Evolutionary conservation across 2,113 vertebrate species (phyloP), one percentile per base, ranked within the genome.

Genomic region (Saguinus midas): DNA sequence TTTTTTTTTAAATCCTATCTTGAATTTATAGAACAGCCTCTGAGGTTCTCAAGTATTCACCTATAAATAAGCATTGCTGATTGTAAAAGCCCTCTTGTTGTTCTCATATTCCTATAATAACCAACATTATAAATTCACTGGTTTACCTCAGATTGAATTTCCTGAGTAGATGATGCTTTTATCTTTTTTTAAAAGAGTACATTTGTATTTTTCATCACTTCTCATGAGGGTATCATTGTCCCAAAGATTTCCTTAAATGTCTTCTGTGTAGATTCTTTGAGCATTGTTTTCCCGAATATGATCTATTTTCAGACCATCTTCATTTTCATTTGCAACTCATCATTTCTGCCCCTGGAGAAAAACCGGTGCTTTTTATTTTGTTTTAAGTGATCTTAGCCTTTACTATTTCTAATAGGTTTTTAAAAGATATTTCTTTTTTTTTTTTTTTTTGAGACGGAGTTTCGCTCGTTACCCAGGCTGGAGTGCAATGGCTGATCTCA

Each of bases 1-100:
- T 52, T 11, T n/a, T 76, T 68, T 75, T 58, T 25, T 72, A 12
- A 97, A 48, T 90, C 37, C 52, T 75, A 40, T 87, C 32, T 96
- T 89, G 75, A 84, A 78, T 94, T 97, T 96, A 92, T 86, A 94
- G 87, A 97, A 50, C n/a, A 82, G 21, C 37, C 64, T 18, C 57
- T 78, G 72, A 95, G 66, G 66, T 43, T 50, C 57, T 90, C 72
- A 94, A 70, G 37, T 78, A 48, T 73, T 87, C 76, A 21, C 32
- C 96, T 97, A 92, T 96, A 97, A 97, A 97, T 98, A 97, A 90
- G n/a, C 95, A 76, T 27, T 32, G 1, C 76, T 85, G 92, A 80
- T 94, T 87, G 17, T 88, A 96, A 96, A 92, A 92, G 64, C 55
- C 5, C 10, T 83, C 66, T 85, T 84, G 18, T 75, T 50, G 4